These are phyloP conservation scores for Nymphalis polychloros DNA, from an alignment of 2,888 invertebrate species.

Conservation along the genomic window DNA sequence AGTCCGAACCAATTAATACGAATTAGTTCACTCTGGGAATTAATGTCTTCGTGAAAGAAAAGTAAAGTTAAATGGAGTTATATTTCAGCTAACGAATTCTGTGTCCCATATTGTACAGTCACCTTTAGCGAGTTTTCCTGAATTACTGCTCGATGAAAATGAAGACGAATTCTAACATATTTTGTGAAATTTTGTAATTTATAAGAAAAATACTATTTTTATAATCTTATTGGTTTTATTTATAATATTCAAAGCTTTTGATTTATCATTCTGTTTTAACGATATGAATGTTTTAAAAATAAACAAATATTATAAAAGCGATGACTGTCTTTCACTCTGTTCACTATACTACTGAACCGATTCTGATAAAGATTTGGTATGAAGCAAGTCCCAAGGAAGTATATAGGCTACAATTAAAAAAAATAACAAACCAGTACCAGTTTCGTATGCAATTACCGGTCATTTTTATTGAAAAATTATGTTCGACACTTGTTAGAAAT, in stretches of 20 bases:
- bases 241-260: background rate
- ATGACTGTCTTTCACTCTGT: too few relatives aligned
- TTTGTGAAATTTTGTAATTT: background rate
- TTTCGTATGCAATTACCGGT: too few relatives aligned
- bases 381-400: too few relatives aligned
- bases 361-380: too few relatives aligned
- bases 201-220: background rate
- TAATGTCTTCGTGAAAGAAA: conserved; percentile 12
- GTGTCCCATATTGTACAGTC: conserved; percentile 7
- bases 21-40: conserved; percentile 11
- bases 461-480: too few relatives aligned
- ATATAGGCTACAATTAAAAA: too few relatives aligned
- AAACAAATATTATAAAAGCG: too few relatives aligned
- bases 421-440: too few relatives aligned
- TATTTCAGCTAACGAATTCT: conserved; percentile 10
- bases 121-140: conserved; percentile 2
- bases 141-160: conserved; percentile 7
- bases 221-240: background rate
- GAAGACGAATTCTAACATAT: background rate
- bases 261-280: background rate
- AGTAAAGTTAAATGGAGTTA: conserved; percentile 8
- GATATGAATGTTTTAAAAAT: too few relatives aligned
- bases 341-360: too few relatives aligned
- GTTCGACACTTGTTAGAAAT: too few relatives aligned
- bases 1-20: conserved; percentile 14